A percentile compares a stretch with the other conserved stretches of the same genome.
Conservation (phyloP, 2,113 vertebrate genomes). For the Chamaetylas fuelleborni region DNA sequence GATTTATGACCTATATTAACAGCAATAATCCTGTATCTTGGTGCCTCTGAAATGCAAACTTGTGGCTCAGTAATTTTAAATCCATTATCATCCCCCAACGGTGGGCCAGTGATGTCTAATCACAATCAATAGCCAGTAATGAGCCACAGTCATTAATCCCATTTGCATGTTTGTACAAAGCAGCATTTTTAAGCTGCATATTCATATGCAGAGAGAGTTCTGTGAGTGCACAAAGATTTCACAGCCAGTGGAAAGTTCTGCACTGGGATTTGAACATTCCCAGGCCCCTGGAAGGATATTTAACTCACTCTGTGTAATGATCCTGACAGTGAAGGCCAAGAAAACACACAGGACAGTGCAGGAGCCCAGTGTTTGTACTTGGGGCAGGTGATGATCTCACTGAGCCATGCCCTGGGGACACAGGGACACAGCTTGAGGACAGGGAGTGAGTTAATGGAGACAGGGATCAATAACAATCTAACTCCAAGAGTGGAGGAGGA, state of each 20-base stretch:
- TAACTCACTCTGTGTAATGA: neutral
- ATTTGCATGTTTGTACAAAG: slow-evolving; percentile 29
- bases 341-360: neutral
- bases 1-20: slow-evolving; percentile 40
- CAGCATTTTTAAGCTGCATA: slow-evolving; percentile 7
- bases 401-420: neutral
- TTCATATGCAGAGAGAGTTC: neutral
- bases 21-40: slow-evolving; percentile 6
- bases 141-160: slow-evolving; percentile 11
- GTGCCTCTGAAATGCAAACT: neutral
- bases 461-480: neutral
- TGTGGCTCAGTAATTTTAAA: neutral
- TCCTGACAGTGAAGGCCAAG: neutral
- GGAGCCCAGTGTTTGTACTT: neutral
- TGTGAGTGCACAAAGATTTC: neutral
- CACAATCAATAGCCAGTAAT: slow-evolving; percentile 35
- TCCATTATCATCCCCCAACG: neutral
- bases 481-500: neutral
- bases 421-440: neutral
- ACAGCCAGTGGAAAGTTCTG: neutral
- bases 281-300: neutral
- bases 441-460: neutral
- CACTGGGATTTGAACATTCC: neutral
- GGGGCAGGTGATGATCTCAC: neutral
- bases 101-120: slow-evolving; percentile 11